Evolutionary conservation across 2,113 vertebrate genomes (phyloP), one percentile per base, ranked within the genome.

Genomic region (Danio rerio): DNA sequence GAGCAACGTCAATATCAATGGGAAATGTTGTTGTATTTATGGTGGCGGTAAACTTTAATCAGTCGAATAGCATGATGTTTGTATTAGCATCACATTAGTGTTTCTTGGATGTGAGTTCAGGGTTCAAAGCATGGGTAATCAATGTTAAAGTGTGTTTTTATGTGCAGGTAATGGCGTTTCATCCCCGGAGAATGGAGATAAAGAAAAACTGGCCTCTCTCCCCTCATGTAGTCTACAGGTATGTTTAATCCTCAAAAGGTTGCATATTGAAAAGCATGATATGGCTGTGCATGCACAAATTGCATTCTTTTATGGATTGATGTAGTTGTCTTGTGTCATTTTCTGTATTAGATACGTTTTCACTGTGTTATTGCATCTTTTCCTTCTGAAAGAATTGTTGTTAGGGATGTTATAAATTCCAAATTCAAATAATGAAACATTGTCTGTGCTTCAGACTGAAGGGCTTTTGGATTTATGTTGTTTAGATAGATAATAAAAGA

Each of bases 121-220:
- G 20, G n/a, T 74, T 74, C 66, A 31, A 31, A 3, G 31, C 31
- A 31, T 31, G 31, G 66, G 31, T 31, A 4, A 18, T 40, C 61
- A 53, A 6, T 21, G 13, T n/a, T 55, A 70, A 58, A 72, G 65
- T 81, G 61, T 50, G 40, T 84, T 55, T 86, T 80, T 74, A 71
- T 63, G 9, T 68, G 47, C 55, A 99, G 98, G 97, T 86, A 99
- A 98, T 84, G 98, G 96, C 86, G 82, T 97, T 80, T 93, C 94
- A 53, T 89, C 94, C 21, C 95, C 96, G 9, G 90, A 97, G 89
- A 97, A 97, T 83, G 97, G 96, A 56, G 97, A 98, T 61, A 93
- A 92, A 53, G 97, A 98, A 76, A 93, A 90, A 3, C 95, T 95
- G 92, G 95, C 94, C 72, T 94, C 94, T 18, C 94, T 92, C 90